phyloP scores from a whole-genome alignment of 2,888 invertebrate species.

The Rotaria socialis region DNA sequence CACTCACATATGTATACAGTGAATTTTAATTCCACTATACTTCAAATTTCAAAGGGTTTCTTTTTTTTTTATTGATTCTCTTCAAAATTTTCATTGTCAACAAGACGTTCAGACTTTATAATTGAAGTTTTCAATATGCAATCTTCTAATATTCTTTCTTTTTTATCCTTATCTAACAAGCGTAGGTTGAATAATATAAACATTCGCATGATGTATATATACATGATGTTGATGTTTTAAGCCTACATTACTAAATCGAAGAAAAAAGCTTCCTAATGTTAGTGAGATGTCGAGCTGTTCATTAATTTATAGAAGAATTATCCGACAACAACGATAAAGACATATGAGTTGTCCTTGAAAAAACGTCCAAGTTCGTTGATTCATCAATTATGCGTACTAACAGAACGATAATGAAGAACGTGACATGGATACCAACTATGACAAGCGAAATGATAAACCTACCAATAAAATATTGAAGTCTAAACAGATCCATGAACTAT shows the following conservation, averaged over 20 bases:
- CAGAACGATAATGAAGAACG: background rate
- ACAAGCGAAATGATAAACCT: background rate
- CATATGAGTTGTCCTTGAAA: background rate
- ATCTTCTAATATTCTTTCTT: no score
- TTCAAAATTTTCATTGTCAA: background rate
- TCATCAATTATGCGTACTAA: constrained; percentile 12
- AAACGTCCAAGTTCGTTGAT: background rate
- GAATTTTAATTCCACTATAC: background rate
- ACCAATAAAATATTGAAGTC: background rate
- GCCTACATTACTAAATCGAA: background rate
- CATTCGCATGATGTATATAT: background rate
- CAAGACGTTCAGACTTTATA: background rate
- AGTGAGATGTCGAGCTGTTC: background rate
- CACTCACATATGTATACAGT: background rate
- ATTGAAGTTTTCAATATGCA: no score
- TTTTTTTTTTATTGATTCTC: background rate
- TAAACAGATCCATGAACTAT: background rate
- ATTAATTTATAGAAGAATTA: background rate
- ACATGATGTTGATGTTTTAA: background rate
- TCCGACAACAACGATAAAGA: background rate
- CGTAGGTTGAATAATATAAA: background rate
- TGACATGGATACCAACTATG: background rate
- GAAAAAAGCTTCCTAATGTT: background rate
- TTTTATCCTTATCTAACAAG: no score
- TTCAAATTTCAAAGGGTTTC: background rate